Conservation (phyloP, 2,113 vertebrate genomes). For the Balaeniceps rex region DNA sequence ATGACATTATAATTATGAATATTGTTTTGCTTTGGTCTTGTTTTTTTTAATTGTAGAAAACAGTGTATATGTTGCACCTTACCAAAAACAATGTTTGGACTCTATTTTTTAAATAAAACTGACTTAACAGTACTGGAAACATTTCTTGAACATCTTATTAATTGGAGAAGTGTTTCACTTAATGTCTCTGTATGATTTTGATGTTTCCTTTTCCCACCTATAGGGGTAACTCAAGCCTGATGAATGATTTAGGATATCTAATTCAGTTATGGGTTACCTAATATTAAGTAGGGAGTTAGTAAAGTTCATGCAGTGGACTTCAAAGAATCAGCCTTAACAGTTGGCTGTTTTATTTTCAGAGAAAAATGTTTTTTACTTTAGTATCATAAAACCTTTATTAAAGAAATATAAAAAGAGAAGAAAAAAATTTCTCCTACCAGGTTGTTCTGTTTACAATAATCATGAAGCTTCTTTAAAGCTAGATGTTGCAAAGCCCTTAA, state of each 20-base stretch:
- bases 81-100: conserved; percentile 53
- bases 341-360: not conserved
- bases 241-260: not conserved
- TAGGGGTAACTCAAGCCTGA: not conserved
- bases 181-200: not conserved
- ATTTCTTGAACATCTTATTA: not conserved
- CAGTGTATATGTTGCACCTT: conserved; percentile 46
- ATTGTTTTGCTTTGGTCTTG: not conserved
- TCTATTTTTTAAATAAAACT: conserved; percentile 70
- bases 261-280: not conserved
- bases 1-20: not conserved
- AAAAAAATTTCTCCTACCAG: not conserved
- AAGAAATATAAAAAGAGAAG: not conserved
- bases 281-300: not conserved
- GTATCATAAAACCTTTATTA: not conserved
- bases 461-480: not conserved
- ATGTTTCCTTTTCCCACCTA: not conserved
- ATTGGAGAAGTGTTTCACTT: not conserved
- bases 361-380: not conserved
- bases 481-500: not conserved
- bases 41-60: conserved; percentile 16
- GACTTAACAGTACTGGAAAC: not conserved
- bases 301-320: not conserved
- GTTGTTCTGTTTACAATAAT: not conserved
- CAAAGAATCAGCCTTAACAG: not conserved